Evolutionary conservation across 2,113 vertebrate species (phyloP).

Genomic region (Pelodiscus sinensis): DNA sequence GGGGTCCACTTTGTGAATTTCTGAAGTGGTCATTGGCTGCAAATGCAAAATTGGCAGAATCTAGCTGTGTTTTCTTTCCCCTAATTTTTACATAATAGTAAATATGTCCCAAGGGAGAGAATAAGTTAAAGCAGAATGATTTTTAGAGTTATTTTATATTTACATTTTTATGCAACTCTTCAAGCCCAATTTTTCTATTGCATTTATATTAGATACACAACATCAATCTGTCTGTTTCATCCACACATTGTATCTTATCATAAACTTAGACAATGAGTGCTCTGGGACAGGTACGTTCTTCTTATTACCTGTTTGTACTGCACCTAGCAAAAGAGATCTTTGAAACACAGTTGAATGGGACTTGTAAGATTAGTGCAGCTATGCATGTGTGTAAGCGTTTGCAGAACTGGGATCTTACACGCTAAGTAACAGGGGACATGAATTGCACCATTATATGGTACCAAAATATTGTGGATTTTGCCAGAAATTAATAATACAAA

Average conservation of each 20-base stretch:
- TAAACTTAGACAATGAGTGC: not conserved
- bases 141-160: not conserved
- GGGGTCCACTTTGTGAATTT: no score
- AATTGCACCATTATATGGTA: not conserved
- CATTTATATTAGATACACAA: not conserved
- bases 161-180: not conserved
- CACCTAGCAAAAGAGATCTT: rapidly evolving
- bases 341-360: not conserved
- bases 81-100: not conserved
- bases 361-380: not conserved
- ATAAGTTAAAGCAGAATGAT: not conserved
- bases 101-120: not conserved
- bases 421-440: not conserved
- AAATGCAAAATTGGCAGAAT: not conserved
- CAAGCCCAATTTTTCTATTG: not conserved
- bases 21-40: no score
- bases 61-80: not conserved
- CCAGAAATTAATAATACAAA: not conserved
- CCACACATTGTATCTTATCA: not conserved
- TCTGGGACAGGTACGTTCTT: not conserved
- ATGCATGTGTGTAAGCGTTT: not conserved
- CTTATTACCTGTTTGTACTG: not conserved
- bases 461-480: not conserved
- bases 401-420: not conserved
- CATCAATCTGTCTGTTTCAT: not conserved